Base-by-base conservation (phyloP, 2,113 vertebrate species). In the Ploceus nigricollis region DNA sequence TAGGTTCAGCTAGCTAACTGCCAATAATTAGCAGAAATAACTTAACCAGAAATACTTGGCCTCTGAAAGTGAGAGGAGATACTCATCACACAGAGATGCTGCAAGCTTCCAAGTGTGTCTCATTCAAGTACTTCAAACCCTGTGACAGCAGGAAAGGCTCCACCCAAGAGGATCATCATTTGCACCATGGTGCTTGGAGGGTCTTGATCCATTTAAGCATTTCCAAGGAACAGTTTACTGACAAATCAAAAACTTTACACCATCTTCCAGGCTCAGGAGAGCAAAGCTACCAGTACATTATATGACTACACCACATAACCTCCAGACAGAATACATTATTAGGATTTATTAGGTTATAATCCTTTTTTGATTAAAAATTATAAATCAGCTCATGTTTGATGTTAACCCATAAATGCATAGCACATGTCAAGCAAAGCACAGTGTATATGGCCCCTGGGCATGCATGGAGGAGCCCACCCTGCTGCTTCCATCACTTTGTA, bases 341-440 rank as follows among this genome's bases (percentile, higher is more conserved):
- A 92, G 76, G 76, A 94, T 93, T 94, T 96, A 97, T 96, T 96
- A 92, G 88, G 72, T 90, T 93, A 92, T 96, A 97, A 97, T 97
- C 95, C 96, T 72, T 92, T 96, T 96, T 97, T 96, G 93, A 97
- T 96, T 95, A 96, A 96, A 97, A 96, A 94, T 96, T 83, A 94
- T 96, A 97, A 96, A 96, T 95, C 96, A 90, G 79, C 64, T 83
- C 92, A 81, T 81, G 93, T 95, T 97, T 96, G 94, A 95, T 86
- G 93, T 96, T 94, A 97, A 94, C 94, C 90, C 86, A 45, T 93
- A 96, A 96, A 96, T 35, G 94, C 93, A 79, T 51, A 89, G 94
- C 93, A 93, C 92, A 71, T 94, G 96, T 94, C 95, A 95, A 89
- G 80, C 76, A 82, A 75, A 94, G 76, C 18, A 0, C 2, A 23